Evolutionary conservation across 2,888 invertebrate species (phyloP), one percentile per base, ranked within the genome.

Genomic region (Hyposoter didymator): DNA sequence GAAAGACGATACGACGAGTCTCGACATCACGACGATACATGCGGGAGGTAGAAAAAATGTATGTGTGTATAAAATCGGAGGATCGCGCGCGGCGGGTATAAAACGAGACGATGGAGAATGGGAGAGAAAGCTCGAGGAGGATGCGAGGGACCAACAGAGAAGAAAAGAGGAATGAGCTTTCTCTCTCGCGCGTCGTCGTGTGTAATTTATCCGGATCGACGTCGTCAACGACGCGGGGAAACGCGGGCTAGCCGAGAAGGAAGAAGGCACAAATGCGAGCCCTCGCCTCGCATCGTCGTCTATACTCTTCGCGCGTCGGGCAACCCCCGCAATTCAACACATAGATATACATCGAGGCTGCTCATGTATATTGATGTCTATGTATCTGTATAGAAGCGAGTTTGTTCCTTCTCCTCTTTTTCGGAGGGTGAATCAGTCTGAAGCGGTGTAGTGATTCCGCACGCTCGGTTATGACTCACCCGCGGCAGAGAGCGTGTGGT

Each of bases 351-450:
- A 45, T 17, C 2, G 3, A 35, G 35, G 2, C 35, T 35, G 2
- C 35, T 35, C 43, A 49, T 35, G 5, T 17, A 52, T 49, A 55
- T 39, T n/a, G 12, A 45, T 22, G 35, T 45, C 10, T 67, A 19
- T 55, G 22, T 12, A 10, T 32, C 19, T 14, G 43, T 67, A 39
- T 22, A 55, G 22, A 19, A 22, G 49, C 6, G 39, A 64, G 66
- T 47, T 47, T 66, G 79, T 49, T 78, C 72, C 72, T 52, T 84
- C 70, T 78, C 81, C 73, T 78, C 78, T 69, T 79, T 85, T 85
- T 83, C 76, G 85, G 81, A 85, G 89, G 89, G 89, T 88, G 89
- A 88, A 87, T 88, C 87, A 88, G 89, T 87, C 85, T 79, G 85
- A 73, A 72, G 82, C 78, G 87, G 84, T 73, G 79, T 79, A 84